phyloP scores from a whole-genome alignment of 2,888 invertebrate genomes.

The Iphiclides podalirius region DNA sequence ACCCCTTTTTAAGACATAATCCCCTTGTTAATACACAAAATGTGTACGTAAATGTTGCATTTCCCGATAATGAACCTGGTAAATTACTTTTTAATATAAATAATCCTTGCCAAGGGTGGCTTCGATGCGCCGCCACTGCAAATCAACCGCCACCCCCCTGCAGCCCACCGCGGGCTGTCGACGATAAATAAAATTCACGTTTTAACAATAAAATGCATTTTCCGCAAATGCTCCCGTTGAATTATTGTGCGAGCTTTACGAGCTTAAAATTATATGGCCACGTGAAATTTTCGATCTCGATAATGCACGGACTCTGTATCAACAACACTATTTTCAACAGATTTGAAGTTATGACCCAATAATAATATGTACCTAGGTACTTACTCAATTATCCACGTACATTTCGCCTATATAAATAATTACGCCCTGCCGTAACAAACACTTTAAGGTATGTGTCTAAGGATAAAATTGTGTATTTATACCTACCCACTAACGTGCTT shows the following conservation, averaged over 20 bases:
- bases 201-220: constrained; percentile 81
- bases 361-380: constrained; percentile 15
- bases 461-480: not conserved
- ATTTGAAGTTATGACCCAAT: constrained; percentile 23
- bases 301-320: constrained; percentile 60
- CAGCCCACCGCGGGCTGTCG: constrained; percentile 66
- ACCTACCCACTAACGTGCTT: constrained; percentile 49
- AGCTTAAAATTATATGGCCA: constrained; percentile 79
- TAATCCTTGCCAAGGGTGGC: constrained; percentile 76
- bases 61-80: constrained; percentile 76
- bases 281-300: constrained; percentile 79
- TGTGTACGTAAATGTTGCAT: constrained; percentile 67
- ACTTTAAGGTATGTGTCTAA: constrained; percentile 1
- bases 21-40: constrained; percentile 56
- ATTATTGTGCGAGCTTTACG: constrained; percentile 77
- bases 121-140: constrained; percentile 75
- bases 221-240: constrained; percentile 78
- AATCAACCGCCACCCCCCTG: constrained; percentile 61
- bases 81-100: constrained; percentile 78
- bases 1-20: constrained; percentile 57
- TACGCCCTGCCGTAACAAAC: not conserved
- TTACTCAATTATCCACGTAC: not conserved
- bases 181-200: constrained; percentile 80
- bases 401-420: not conserved
- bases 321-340: constrained; percentile 61